These are phyloP conservation scores for Clamator glandarius DNA, from an alignment of 2,797 vertebrate genomes.

Conservation along the genomic window DNA sequence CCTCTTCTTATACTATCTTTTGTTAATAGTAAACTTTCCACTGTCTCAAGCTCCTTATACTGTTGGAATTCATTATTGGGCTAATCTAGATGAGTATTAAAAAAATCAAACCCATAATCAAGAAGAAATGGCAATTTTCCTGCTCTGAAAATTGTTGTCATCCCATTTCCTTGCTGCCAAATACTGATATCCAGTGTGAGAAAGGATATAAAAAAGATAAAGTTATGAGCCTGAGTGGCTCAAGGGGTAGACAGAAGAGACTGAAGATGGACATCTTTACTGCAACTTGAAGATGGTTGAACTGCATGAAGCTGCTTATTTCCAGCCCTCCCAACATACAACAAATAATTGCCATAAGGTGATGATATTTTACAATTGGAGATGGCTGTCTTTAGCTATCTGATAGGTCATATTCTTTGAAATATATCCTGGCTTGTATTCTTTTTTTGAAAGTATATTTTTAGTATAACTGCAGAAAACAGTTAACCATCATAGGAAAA, in stretches of 20 bases:
- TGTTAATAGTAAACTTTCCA: not conserved
- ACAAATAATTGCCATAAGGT: rapidly evolving
- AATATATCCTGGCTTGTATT: not conserved
- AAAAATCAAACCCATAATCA: not conserved
- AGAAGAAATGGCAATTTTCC: not conserved
- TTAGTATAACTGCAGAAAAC: not conserved
- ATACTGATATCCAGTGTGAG: not conserved
- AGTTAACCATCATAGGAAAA: not conserved
- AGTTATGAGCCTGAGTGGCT: rapidly evolving
- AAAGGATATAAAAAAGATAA: not conserved
- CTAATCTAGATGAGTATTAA: not conserved
- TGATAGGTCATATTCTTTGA: not conserved
- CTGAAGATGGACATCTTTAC: not conserved
- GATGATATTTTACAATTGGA: not conserved
- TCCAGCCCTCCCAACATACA: not conserved
- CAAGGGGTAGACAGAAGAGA: rapidly evolving
- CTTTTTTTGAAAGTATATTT: not conserved
- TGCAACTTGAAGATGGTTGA: not conserved
- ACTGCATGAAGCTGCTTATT: not conserved
- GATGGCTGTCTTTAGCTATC: not conserved
- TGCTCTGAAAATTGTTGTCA: not conserved
- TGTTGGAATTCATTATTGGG: not conserved
- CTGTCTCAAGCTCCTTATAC: not conserved
- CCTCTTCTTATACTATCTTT: not conserved
- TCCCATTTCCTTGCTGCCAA: not conserved